Evolutionary conservation across 2,797 vertebrate genomes (phyloP).

Genomic region (Hafferia zeledoni): DNA sequence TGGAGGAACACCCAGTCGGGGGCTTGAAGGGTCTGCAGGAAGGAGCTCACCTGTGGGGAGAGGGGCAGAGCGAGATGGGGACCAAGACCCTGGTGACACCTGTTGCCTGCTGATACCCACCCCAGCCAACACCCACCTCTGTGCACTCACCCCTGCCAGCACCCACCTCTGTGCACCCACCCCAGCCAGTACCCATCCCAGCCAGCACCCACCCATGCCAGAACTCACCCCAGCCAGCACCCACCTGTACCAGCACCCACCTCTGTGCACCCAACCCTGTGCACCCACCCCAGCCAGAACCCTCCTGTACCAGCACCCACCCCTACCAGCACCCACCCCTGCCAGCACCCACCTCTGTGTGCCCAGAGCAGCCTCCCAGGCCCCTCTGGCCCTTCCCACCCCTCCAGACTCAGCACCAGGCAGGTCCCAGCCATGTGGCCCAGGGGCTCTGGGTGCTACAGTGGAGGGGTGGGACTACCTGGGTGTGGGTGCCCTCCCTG

Average conservation of each 20-base stretch:
- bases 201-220: not conserved
- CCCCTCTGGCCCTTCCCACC: rapidly evolving
- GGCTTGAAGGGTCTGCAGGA: not conserved
- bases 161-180: too few relatives aligned
- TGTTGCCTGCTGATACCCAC: rapidly evolving
- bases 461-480: not conserved
- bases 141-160: too few relatives aligned
- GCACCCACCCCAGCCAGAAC: not conserved
- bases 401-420: not conserved
- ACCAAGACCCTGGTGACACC: not conserved
- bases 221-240: too few relatives aligned
- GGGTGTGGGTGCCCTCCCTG: not conserved
- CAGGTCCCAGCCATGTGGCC: not conserved
- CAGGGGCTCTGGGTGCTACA: rapidly evolving
- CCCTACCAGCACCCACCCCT: not conserved
- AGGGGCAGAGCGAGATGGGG: not conserved
- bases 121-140: not conserved
- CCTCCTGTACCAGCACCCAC: not conserved
- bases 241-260: rapidly evolving
- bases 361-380: not conserved
- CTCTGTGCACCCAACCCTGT: too few relatives aligned
- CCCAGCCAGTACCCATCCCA: too few relatives aligned
- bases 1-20: not conserved
- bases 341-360: too few relatives aligned
- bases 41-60: not conserved